These are phyloP conservation scores for Camponotus pennsylvanicus DNA, from an alignment of 1,140 invertebrate genomes.

Conservation along the genomic window DNA sequence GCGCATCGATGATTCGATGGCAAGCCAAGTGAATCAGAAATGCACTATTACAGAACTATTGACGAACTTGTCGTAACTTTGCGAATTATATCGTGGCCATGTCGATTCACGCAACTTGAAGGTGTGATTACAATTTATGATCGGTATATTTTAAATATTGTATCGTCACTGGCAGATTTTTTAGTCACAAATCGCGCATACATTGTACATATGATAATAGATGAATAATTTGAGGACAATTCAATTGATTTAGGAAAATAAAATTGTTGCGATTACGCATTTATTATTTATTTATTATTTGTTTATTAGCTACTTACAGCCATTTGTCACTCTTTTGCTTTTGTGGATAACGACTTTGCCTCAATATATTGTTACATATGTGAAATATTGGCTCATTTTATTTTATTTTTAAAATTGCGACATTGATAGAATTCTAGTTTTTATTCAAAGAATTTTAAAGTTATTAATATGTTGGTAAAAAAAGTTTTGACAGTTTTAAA, in stretches of 20 bases:
- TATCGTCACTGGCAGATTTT: not conserved
- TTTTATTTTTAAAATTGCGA: too few relatives aligned
- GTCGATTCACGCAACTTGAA: slow-evolving; percentile 56
- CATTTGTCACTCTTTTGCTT: too few relatives aligned
- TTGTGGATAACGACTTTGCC: too few relatives aligned
- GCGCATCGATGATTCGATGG: slow-evolving; percentile 53
- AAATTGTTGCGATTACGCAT: not conserved
- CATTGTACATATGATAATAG: not conserved
- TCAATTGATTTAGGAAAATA: not conserved
- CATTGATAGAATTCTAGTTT: too few relatives aligned
- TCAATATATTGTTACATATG: too few relatives aligned
- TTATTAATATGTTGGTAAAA: too few relatives aligned
- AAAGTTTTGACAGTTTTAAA: too few relatives aligned
- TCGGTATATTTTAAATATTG: not conserved
- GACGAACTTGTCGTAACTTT: slow-evolving; percentile 32
- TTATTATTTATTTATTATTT: too few relatives aligned
- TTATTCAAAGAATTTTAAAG: too few relatives aligned
- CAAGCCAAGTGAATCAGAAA: slow-evolving; percentile 47
- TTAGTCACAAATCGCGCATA: not conserved
- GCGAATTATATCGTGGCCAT: slow-evolving; percentile 29
- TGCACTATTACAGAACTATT: slow-evolving; percentile 25
- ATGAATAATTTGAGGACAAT: too few relatives aligned
- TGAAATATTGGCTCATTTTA: too few relatives aligned
- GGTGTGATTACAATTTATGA: slow-evolving; percentile 7
- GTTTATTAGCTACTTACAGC: too few relatives aligned